A percentile compares a stretch with the other conserved stretches of the same genome.
These are phyloP conservation scores for Tyria jacobaeae DNA, from an alignment of 2,888 invertebrate genomes.

Conservation along the genomic window DNA sequence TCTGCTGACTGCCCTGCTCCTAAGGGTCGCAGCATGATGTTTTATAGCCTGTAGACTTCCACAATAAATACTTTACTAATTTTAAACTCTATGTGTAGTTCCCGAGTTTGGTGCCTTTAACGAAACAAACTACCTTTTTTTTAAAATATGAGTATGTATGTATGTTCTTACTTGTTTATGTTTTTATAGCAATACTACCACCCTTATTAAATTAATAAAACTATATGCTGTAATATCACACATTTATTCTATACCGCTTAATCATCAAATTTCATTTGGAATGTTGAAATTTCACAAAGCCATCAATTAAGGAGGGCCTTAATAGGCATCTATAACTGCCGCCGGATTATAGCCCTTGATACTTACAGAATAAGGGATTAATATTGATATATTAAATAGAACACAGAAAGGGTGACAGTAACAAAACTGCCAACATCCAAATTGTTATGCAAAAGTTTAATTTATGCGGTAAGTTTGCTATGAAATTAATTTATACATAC, in stretches of 20 bases:
- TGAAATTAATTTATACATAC: slow-evolving; percentile 65
- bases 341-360: slow-evolving; percentile 49
- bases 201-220: neutral
- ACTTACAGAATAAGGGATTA: slow-evolving; percentile 49
- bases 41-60: no score
- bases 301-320: slow-evolving; percentile 58
- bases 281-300: slow-evolving; percentile 47
- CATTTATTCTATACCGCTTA: neutral
- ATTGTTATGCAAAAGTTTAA: slow-evolving; percentile 73
- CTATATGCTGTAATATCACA: neutral
- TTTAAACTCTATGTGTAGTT: no score
- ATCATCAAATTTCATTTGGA: slow-evolving; percentile 31
- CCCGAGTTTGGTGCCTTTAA: no score
- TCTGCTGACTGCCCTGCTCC: no score
- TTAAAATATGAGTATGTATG: no score
- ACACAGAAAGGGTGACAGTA: slow-evolving; percentile 68
- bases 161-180: no score
- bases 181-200: no score
- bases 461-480: slow-evolving; percentile 71
- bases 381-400: slow-evolving; percentile 54
- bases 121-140: no score
- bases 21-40: no score
- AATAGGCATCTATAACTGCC: slow-evolving; percentile 48
- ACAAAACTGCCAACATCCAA: slow-evolving; percentile 66
- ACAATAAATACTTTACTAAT: no score